Evolutionary conservation across 2,113 vertebrate species (phyloP), one percentile per base, ranked within the genome.

Genomic region (Tychaedon coryphoeus): DNA sequence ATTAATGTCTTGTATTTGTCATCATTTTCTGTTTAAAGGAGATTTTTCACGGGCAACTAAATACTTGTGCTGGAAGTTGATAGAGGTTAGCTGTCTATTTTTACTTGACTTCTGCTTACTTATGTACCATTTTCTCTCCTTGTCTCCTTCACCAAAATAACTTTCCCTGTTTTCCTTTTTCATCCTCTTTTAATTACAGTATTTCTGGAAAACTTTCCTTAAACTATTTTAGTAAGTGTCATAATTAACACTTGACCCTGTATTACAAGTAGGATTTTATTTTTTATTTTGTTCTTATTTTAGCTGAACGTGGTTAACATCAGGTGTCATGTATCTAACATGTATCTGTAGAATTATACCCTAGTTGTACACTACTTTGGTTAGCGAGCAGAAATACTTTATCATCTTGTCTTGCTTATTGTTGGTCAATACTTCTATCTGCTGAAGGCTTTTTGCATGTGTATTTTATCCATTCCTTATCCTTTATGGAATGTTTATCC

Each of bases 211-310:
- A 95, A 6, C 65, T 87, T 95, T 72, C 50, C 79, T 91, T 80
- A 91, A 65, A 34, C 48, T 91, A 4, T 62, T 91, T 94, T 94
- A 85, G 23, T 71, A 67, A 83, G 43, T 56, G 65, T 82, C 19
- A 17, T 80, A 86, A 57, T 84, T 86, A 86, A 74, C 33, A 34
- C 33, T 88, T 86, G 45, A 33, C 33, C 34, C n/a, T 65, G 23
- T 83, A 22, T 64, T 74, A 19, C 24, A 79, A 69, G 54, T 20
- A 54, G 45, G 6, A 33, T 19, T 91, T 84, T 82, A 53, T 71
- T 89, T 93, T 91, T 91, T 84, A n/a, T 72, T 81, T 89, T 78
- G 33, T 78, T 89, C 88, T 72, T 85, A 65, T 75, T 85, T 89
- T 73, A 79, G 53, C 40, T 77, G 40, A 91, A 91, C 16, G 8